phyloP scores from a whole-genome alignment of 2,113 vertebrate species.

The Lepidothrix coronata region DNA sequence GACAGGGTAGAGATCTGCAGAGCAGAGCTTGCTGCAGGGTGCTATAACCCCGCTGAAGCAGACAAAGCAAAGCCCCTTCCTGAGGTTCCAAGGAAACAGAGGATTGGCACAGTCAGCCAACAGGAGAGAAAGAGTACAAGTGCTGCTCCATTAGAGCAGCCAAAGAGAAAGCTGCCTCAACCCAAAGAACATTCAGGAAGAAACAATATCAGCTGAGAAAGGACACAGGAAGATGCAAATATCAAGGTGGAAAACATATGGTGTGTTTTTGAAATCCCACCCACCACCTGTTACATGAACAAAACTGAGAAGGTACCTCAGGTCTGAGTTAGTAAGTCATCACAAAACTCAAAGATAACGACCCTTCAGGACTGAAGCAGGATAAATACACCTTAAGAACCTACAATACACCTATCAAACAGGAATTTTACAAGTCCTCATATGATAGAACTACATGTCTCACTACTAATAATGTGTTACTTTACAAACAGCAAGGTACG shows the following conservation, averaged over 20 bases:
- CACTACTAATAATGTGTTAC: background rate
- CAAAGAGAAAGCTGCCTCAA: background rate
- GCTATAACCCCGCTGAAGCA: background rate
- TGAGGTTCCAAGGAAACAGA: background rate
- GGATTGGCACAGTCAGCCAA: background rate
- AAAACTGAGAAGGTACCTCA: background rate
- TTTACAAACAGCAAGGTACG: background rate
- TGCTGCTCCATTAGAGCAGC: background rate
- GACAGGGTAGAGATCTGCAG: background rate
- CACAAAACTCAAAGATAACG: background rate
- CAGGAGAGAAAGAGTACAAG: background rate
- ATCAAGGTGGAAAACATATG: background rate
- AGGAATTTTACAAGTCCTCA: background rate
- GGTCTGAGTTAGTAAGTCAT: background rate
- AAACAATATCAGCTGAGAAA: background rate
- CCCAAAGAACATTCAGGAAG: background rate
- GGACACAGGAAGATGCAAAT: background rate
- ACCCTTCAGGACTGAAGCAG: background rate
- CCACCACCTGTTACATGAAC: background rate
- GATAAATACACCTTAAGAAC: background rate
- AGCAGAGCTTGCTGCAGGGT: background rate
- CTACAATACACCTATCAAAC: background rate
- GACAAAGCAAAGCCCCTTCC: background rate
- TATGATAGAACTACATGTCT: background rate
- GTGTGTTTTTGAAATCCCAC: background rate